Evolutionary conservation across 1,140 invertebrate genomes (phyloP).

Genomic region (Pectinophora gossypiella): DNA sequence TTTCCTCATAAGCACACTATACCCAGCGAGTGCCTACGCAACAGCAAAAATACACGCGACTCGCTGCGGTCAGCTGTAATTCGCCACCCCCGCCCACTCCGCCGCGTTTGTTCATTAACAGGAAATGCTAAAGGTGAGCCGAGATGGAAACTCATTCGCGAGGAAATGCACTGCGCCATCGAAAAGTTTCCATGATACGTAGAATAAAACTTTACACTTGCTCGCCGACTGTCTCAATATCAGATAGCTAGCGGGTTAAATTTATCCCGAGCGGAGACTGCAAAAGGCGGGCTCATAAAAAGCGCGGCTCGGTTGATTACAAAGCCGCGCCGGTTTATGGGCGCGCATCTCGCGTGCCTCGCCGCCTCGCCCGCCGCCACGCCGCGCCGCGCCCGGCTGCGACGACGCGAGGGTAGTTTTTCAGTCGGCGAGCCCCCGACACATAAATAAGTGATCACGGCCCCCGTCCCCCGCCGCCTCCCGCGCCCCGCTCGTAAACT

Average conservation of each 20-base stretch:
- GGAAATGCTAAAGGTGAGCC: constrained; percentile 1
- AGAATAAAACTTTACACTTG: constrained; percentile 37
- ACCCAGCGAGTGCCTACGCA: too few relatives aligned
- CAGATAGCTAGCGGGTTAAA: constrained; percentile 54
- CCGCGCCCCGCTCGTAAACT: constrained; percentile 60
- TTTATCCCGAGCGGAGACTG: constrained; percentile 51
- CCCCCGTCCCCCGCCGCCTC: constrained; percentile 21
- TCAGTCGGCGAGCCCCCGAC: constrained; percentile 42
- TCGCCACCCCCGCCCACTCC: not conserved
- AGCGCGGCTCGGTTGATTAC: constrained; percentile 64
- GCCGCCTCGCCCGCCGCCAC: constrained; percentile 10
- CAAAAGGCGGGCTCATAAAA: constrained; percentile 62
- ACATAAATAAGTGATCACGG: constrained; percentile 68
- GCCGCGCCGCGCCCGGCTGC: constrained; percentile 9
- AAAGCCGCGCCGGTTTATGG: constrained; percentile 53
- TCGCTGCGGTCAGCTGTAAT: constrained; percentile 39
- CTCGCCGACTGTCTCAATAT: constrained; percentile 34
- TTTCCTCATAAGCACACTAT: too few relatives aligned
- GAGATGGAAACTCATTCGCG: not conserved
- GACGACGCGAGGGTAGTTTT: constrained; percentile 58
- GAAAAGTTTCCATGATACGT: not conserved
- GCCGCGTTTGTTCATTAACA: not conserved
- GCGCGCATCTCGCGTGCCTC: constrained; percentile 27
- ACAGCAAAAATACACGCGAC: constrained; percentile 48
- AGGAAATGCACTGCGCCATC: not conserved